Conservation (phyloP, 30 jellyfish, hydroid and myxozoan genomes). For the Sanderia malayensis region DNA sequence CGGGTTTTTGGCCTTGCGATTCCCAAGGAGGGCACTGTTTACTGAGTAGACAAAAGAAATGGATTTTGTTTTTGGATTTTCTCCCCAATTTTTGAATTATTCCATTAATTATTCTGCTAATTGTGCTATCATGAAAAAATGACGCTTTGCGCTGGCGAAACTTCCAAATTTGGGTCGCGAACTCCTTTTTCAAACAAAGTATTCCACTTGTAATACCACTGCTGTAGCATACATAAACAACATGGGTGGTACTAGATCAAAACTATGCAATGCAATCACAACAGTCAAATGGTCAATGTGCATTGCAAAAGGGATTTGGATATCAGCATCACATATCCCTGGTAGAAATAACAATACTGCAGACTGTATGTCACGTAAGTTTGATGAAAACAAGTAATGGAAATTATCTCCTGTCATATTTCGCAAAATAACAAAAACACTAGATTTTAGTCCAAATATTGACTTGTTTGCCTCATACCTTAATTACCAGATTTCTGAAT, state of each 20-base stretch:
- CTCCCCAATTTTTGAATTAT: no score
- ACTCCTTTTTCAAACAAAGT: no score
- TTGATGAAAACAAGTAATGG: constrained; percentile 26
- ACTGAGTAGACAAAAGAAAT: no score
- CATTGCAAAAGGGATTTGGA: neutral
- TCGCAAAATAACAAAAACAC: neutral
- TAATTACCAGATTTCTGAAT: neutral
- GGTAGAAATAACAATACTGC: constrained; percentile 25
- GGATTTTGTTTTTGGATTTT: no score
- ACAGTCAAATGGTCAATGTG: constrained; percentile 3
- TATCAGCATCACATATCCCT: constrained; percentile 24
- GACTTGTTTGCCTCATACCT: no score
- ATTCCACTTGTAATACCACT: constrained; percentile 22
- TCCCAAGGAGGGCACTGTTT: no score
- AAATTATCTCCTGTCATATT: constrained; percentile 2
- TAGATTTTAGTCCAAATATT: no score
- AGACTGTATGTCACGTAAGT: constrained; percentile 20
- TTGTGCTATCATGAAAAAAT: no score
- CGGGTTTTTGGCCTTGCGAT: no score
- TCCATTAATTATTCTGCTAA: no score
- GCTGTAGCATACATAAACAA: constrained; percentile 31
- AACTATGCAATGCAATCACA: constrained; percentile 1
- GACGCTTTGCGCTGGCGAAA: no score
- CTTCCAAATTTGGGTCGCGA: no score
- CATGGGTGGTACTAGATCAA: constrained; percentile 33